Percentiles rank a stretch among this genome's conserved stretches.
Conservation (phyloP, 2,888 invertebrate species). For the Liposcelis brunnea region DNA sequence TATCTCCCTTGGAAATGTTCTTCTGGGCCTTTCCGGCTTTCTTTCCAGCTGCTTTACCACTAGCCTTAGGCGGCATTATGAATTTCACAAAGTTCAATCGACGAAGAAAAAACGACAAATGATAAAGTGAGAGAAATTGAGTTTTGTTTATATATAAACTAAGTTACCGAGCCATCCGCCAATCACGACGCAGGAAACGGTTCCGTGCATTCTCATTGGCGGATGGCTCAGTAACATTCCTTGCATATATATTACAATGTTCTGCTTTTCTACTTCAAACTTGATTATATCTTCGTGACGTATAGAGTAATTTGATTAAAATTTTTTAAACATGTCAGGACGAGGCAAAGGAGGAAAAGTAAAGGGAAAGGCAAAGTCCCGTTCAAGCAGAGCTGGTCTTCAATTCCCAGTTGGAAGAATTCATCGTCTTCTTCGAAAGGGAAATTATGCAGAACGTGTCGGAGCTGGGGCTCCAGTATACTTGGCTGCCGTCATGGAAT, state of each 20-base stretch:
- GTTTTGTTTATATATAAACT: no score
- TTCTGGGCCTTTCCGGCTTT: conserved; percentile 38
- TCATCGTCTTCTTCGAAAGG: background rate
- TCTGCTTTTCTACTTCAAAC: no score
- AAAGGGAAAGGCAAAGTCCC: background rate
- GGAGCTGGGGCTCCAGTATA: conserved; percentile 10
- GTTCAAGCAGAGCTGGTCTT: background rate
- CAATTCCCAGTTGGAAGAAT: background rate
- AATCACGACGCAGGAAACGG: no score
- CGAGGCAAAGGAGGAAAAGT: conserved; percentile 3
- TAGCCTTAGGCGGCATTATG: no score
- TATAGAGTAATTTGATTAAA: background rate
- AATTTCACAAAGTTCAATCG: no score
- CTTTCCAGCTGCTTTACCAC: conserved; percentile 27
- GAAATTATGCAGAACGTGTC: conserved; percentile 5
- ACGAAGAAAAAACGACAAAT: no score
- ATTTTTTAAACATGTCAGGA: background rate
- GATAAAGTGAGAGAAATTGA: no score
- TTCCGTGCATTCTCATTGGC: no score
- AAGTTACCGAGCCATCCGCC: no score
- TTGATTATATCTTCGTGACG: no score
- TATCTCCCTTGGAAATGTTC: conserved; percentile 37
- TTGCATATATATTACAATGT: no score
- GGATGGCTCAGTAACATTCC: no score
- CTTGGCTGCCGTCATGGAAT: conserved; percentile 12